These are phyloP conservation scores for Melanotaenia parkinsoni DNA, from an alignment of 2,797 vertebrate species.

Conservation along the genomic window DNA sequence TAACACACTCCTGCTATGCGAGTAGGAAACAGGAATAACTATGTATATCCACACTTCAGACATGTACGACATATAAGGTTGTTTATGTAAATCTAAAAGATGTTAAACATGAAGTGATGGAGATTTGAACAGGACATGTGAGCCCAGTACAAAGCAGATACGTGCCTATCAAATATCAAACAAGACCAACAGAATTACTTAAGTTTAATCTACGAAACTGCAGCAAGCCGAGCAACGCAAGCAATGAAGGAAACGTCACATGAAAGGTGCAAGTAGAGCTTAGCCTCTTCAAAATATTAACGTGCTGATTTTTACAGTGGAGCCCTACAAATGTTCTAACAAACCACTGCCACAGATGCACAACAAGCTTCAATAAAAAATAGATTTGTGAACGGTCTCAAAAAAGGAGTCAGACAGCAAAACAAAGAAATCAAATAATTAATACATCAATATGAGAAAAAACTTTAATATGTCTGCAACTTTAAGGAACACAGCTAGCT, in stretches of 20 bases:
- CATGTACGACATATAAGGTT: neutral
- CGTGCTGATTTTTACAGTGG: neutral
- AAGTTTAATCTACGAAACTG: neutral
- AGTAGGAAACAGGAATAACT: slow-evolving; percentile 15
- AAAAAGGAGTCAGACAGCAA: neutral
- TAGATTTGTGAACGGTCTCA: neutral
- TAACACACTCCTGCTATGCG: slow-evolving; percentile 7
- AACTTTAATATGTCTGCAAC: neutral
- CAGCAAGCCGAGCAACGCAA: neutral
- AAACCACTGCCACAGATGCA: neutral
- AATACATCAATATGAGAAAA: neutral
- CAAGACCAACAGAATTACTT: slow-evolving; percentile 5
- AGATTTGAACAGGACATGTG: slow-evolving; percentile 13
- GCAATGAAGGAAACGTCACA: neutral
- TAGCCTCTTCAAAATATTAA: neutral
- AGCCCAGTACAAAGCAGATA: slow-evolving; percentile 21
- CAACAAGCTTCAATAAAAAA: neutral
- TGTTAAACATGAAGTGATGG: slow-evolving; percentile 24
- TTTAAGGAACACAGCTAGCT: neutral
- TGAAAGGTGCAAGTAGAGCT: neutral
- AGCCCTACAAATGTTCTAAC: neutral
- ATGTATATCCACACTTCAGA: neutral
- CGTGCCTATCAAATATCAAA: slow-evolving; percentile 31
- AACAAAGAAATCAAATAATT: neutral
- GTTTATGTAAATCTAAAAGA: neutral